Evolutionary conservation across 2,888 invertebrate genomes (phyloP), one percentile per base, ranked within the genome.

Genomic region (Siphonodentalium dalli): DNA sequence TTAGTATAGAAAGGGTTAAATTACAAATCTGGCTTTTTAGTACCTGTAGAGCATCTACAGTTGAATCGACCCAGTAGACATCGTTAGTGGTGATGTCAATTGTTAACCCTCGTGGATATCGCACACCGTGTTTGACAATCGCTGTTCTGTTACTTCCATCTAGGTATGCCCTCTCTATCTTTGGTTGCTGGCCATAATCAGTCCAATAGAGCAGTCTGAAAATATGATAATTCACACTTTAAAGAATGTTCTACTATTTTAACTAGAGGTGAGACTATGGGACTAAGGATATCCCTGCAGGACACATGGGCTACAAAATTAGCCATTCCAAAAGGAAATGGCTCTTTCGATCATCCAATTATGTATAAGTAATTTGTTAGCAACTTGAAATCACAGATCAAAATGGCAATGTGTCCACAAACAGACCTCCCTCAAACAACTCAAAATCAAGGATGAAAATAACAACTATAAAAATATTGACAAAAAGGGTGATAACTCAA

Each of bases 11-110:
- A n/a, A n/a, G n/a, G n/a, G n/a, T n/a, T n/a, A n/a, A n/a, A n/a
- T n/a, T n/a, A n/a, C n/a, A n/a, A n/a, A n/a, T n/a, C n/a, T n/a
- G n/a, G n/a, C n/a, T n/a, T n/a, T n/a, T n/a, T n/a, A 34, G 23
- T 55, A 81, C 82, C 78, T 96, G 96, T 51, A 99, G 95, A 71
- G 89, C 92, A 77, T 99, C 98, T 26, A 94, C 84, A 77, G 91
- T 90, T 0, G 94, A 91, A 80, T 99, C 99, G 0, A 95, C 93
- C 98, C 98, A 99, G 80, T 92, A 99, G 0, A 99, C 90, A 77
- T 97, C 95, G 74, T 97, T 93, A 0, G 93, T 95, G 37, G 88
- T 83, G 87, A 93, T 91, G 77, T 98, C 98, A 23, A 98, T 89
- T 28, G 72, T 85, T 35, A 75, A 62, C 18, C 65, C 68, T 7